Percentiles rank a stretch among this genome's conserved stretches.
Conservation (phyloP, 2,113 vertebrate species). For the Corythaixoides concolor region DNA sequence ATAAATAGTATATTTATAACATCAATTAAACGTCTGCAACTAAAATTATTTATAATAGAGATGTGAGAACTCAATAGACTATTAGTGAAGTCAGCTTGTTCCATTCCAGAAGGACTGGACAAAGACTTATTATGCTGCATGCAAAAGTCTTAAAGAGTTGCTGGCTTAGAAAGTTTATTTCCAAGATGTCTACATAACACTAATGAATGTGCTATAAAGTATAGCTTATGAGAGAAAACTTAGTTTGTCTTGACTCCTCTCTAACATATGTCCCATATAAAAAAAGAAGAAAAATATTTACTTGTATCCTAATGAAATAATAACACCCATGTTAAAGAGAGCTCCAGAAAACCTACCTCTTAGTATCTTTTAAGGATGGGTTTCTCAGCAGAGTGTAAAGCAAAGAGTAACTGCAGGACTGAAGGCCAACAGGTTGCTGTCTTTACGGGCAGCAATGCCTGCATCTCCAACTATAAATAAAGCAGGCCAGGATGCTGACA, state of each 20-base stretch:
- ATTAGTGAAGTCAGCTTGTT: conserved; percentile 57
- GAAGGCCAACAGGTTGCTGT: background rate
- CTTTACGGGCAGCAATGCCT: background rate
- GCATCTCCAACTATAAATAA: background rate
- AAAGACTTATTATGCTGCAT: background rate
- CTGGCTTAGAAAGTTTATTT: conserved; percentile 35
- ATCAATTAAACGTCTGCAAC: conserved; percentile 62
- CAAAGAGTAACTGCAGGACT: background rate
- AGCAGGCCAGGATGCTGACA: background rate
- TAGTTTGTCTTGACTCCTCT: background rate
- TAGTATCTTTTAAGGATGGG: background rate
- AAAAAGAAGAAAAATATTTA: background rate
- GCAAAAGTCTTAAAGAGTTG: background rate
- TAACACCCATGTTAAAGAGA: background rate
- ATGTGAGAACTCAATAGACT: conserved; percentile 44
- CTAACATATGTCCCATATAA: background rate
- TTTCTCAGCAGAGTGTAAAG: background rate
- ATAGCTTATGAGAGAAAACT: background rate
- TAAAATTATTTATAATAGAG: conserved; percentile 64
- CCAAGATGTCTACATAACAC: background rate
- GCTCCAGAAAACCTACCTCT: background rate
- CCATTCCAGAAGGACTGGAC: conserved; percentile 3
- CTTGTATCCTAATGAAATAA: background rate
- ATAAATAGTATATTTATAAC: conserved; percentile 54
- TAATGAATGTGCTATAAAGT: background rate